These are phyloP conservation scores for Chrysolina haemoptera DNA, from an alignment of 2,888 invertebrate genomes.

Conservation along the genomic window DNA sequence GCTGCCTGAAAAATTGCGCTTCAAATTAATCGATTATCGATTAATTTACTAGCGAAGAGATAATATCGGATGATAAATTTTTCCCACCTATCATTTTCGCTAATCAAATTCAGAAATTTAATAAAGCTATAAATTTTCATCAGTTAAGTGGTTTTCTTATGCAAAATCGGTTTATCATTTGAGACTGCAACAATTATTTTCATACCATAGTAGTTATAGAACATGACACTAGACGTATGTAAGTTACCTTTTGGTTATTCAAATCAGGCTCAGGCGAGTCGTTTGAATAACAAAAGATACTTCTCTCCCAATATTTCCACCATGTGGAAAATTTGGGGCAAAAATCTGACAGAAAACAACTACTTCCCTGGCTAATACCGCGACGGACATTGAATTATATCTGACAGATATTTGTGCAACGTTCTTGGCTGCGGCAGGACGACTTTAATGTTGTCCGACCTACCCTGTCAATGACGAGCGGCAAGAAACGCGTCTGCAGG, in stretches of 20 bases:
- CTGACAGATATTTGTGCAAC: no score
- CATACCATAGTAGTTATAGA: background rate
- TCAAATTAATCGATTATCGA: constrained; percentile 28
- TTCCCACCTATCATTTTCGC: constrained; percentile 43
- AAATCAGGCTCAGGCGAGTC: background rate
- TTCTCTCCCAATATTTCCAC: no score
- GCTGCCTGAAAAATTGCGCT: constrained; percentile 7
- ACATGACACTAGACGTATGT: background rate
- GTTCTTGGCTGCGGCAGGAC: no score
- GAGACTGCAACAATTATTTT: background rate
- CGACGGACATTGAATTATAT: no score
- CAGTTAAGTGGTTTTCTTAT: constrained; percentile 46
- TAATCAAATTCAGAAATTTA: constrained; percentile 50
- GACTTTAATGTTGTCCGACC: no score
- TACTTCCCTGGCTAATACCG: no score
- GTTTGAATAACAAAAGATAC: background rate
- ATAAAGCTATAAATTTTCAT: constrained; percentile 51
- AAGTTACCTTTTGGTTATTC: background rate
- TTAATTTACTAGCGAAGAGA: constrained; percentile 42
- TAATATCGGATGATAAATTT: constrained; percentile 41
- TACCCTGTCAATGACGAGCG: no score
- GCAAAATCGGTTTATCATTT: constrained; percentile 40
- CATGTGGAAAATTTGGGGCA: no score
- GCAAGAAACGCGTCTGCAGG: no score
- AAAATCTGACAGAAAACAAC: no score